Evolutionary conservation across 1,140 invertebrate species (phyloP), one percentile per base, ranked within the genome.

Genomic region (Anagrus nilaparvatae): DNA sequence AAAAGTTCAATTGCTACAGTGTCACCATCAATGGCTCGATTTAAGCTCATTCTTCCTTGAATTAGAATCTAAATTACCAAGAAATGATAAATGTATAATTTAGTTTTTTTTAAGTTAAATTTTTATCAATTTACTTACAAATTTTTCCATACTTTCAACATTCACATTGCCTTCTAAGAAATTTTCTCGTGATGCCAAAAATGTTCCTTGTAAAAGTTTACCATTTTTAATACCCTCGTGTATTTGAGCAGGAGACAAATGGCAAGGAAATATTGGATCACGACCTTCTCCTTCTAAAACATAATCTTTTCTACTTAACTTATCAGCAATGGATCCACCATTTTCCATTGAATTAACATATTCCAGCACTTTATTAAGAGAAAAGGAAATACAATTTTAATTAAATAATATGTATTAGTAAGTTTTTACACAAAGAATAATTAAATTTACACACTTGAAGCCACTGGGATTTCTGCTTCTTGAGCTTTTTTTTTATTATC

Each of bases 1-100:
- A 99, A 73, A 13, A 99, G 65, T 67, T 97, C 79, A 42, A 99
- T 66, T 9, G 90, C 95, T 10, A 99, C 94, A 43, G 82, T 71
- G 65, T 99, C 97, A 19, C 91, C 93, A 67, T 99, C 87, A 4
- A 98, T 82, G n/a, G 92, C 89, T 40, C 97, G 74, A 67, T 99
- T 99, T 19, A 97, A 73, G 44, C 86, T 79, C 40, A 76, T 73
- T 40, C 83, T 72, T 7, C 94, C 94, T 81, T 95, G 91, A 24
- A 97, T 70, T 12, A 97, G 70, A 41, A 97, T 78, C 85, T 92
- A 48, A 20, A 30, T 35, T 47, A 18, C n/a, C 12, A 25, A 38
- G 12, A 40, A 47, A 38, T 36, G 20, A 35, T 40, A 38, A 21
- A 36, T 27, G 5, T 32, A 35, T 27, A 6, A 38, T 21, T 33